Base-by-base conservation (phyloP, 1,140 invertebrate genomes). In the Brachionus rotundiformis region DNA sequence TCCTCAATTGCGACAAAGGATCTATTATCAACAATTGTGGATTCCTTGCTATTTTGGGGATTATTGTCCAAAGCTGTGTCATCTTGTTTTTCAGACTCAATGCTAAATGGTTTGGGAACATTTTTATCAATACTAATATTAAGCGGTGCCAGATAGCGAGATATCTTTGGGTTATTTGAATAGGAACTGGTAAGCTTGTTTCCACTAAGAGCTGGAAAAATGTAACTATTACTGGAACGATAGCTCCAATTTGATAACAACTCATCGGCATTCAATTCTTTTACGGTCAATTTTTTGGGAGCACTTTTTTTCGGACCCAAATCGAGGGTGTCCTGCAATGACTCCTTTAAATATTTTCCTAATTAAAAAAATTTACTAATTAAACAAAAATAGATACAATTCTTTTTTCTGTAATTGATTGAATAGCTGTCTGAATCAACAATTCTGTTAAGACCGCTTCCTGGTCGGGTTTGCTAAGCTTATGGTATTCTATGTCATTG, bases 391-490 rank as follows among this genome's bases (percentile, higher is more conserved):
- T 36, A 44, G 65, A 79, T 77, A 87, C 87, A 84, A 87, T 84
- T 76, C 54, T 75, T 83, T 87, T 86, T 84, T 86, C 87, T 75
- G 85, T 85, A 39, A 86, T 87, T 83, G 86, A 86, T 80, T 85
- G 86, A 11, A 88, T 86, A 16, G 87, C 87, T 83, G 86, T 87
- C 82, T 88, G 87, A 5, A 88, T 86, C 13, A 88, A 83, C n/a
- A 88, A 80, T 41, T 88, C 87, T 11, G 87, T 86, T 25, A 88
- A 84, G 5, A 87, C 86, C 13, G 86, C 85, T 63, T 85, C 84
- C 83, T 88, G 85, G 2, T 85, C 83, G 7, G 84, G 82, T 10
- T 84, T 84, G 76, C 87, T 86, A 39, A 87, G 79, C 16, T 84
- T 83, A 23, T 84, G 75, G 79, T 88, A 88, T 6, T 83, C 83